A percentile compares a stretch with the other conserved stretches of the same genome.
phyloP scores from a whole-genome alignment of 2,888 invertebrate genomes.

The Limnephilus rhombicus region DNA sequence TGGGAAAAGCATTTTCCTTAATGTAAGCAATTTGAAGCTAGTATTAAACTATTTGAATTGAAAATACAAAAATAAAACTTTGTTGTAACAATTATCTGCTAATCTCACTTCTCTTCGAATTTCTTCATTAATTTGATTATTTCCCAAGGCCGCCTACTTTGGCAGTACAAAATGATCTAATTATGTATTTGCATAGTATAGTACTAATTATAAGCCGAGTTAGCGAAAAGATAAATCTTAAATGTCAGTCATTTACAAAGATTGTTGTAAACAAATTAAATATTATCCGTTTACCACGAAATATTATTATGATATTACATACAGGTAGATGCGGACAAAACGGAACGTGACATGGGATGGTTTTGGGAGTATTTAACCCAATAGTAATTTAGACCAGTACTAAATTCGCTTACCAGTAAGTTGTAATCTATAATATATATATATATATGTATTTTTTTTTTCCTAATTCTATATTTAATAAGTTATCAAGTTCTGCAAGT shows the following conservation, averaged over 20 bases:
- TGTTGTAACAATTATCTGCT: background rate
- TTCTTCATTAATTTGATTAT: background rate
- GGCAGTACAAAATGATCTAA: background rate
- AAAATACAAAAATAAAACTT: background rate
- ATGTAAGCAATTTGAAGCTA: background rate
- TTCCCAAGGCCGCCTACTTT: background rate
- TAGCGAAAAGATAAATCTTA: background rate
- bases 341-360: background rate
- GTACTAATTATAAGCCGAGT: background rate
- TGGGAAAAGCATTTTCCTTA: background rate
- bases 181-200: background rate
- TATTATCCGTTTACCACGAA: background rate
- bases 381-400: background rate
- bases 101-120: background rate
- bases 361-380: background rate
- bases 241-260: conserved; percentile 28
- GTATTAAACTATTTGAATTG: background rate
- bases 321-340: background rate
- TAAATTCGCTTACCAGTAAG: background rate
- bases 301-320: background rate
- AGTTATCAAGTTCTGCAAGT: no score
- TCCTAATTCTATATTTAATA: no score
- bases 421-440: background rate
- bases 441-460: no score
- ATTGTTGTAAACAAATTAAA: background rate